A percentile compares a stretch with the other conserved stretches of the same genome.
Conservation (phyloP, 64 coral and sea anemone genomes). For the Acropora yongei region DNA sequence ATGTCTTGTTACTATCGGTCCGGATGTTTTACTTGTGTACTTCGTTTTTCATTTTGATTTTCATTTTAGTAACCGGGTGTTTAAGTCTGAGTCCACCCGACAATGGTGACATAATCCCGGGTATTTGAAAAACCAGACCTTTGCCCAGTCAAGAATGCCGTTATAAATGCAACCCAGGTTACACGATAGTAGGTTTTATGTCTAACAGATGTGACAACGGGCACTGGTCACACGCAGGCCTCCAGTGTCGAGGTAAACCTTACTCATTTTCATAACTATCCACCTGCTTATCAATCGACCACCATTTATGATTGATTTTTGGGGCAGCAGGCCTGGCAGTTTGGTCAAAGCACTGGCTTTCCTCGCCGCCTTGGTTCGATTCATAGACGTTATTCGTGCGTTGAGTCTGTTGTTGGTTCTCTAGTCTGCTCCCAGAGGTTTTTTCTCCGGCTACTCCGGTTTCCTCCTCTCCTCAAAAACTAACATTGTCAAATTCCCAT, state of each 20-base stretch:
- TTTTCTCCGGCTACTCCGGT: neutral
- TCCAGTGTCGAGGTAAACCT: slow-evolving; percentile 36
- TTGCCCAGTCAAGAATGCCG: slow-evolving; percentile 22
- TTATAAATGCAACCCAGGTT: slow-evolving; percentile 57
- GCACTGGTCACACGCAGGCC: slow-evolving; percentile 27
- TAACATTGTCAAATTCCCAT: too few relatives aligned
- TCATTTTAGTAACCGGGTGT: slow-evolving; percentile 5
- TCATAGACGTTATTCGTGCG: neutral
- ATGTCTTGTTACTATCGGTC: too few relatives aligned
- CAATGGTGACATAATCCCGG: slow-evolving; percentile 40
- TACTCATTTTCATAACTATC: neutral
- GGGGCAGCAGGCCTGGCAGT: neutral
- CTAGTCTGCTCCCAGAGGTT: neutral
- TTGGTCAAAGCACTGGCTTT: neutral
- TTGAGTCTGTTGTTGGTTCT: neutral
- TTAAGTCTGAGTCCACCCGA: slow-evolving; percentile 1
- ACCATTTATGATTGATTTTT: slow-evolving; percentile 7
- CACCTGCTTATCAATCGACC: neutral
- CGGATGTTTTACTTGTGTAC: neutral
- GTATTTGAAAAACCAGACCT: slow-evolving; percentile 44
- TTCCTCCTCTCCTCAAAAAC: too few relatives aligned
- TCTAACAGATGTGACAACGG: slow-evolving; percentile 27
- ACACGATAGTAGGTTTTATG: slow-evolving; percentile 22
- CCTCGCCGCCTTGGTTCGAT: neutral
- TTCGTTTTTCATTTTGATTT: neutral